Evolutionary conservation across 1,140 invertebrate genomes (phyloP), one percentile per base, ranked within the genome.

Genomic region (Magallana ariakensis): DNA sequence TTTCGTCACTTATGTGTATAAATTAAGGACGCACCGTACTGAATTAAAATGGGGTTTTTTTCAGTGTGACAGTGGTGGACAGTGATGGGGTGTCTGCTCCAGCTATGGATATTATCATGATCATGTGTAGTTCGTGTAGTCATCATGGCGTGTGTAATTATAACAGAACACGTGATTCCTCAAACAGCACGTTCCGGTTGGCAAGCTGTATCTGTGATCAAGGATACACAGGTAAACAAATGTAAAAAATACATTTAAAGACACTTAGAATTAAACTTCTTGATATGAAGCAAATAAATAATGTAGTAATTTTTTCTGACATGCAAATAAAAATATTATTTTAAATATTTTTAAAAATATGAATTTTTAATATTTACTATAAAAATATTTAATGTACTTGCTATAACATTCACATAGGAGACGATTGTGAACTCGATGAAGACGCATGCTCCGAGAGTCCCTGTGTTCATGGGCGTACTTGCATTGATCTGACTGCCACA

Each of bases 11-110:
- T 9, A 1, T n/a, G 15, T 62, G 58, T 62, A 62, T 15, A 62
- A 62, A 62, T 62, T n/a, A n/a, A n/a, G n/a, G n/a, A n/a, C n/a
- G n/a, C n/a, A n/a, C n/a, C n/a, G 5, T n/a, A n/a, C 15, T 5
- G 8, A 62, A n/a, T n/a, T n/a, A 62, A 7, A 0, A 62, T 62
- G 8, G 15, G 1, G 22, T 82, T 15, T 53, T 46, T 84, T 87
- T 57, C 58, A 87, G 86, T 87, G 33, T 87, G 33, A 70, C 81
- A 15, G 81, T 82, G 1, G 22, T 83, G 13, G 86, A 87, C 16
- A 83, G 54, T 84, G 62, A 70, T 33, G 66, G 66, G 0, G 15
- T 84, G 0, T 66, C 81, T 7, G 75, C 86, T 10, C 26, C 75
- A 26, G 53, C 86, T 0, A 55, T 87, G 19, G 81, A 83, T 3